Base-by-base conservation (phyloP, 2,113 vertebrate species). In the Clarias macrocephalus region DNA sequence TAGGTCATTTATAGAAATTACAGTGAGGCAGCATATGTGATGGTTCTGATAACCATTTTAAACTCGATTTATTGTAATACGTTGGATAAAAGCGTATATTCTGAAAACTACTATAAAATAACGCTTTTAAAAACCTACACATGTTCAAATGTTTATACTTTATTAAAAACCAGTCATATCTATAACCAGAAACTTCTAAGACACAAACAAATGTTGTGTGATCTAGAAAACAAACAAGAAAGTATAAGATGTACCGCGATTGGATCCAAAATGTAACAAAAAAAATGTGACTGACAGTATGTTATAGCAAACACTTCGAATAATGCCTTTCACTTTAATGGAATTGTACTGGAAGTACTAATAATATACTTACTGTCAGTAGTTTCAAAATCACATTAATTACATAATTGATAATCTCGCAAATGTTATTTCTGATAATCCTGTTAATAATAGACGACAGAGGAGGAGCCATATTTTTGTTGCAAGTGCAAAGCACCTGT, bases 1-100 rank as follows among this genome's bases (percentile, higher is more conserved):
- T 90, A 68, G 91, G 85, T 59, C 60, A 57, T 42, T 89, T 56
- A 16, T 2, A 30, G 65, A 59, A 88, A 84, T 57, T 88, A 28
- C 87, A 90, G 8, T 25, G 8, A 48, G 52, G 15, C 65, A 37
- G 60, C 3, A 28, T 7, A 54, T 52, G 15, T 18, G 11, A 13
- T 16, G 66, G 33, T 54, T 18, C 18, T 70, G 42, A 68, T 21
- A 30, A 56, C 18, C n/a, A 56, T 56, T 21, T 80, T 80, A 10
- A 3, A 80, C 19, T 80, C 59, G 9, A 80, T 80, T 18, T 30
- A 57, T 21, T 80, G 16, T 60, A 19, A 57, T 57, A 57, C 28
- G n/a, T 57, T 15, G 7, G 9, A 28, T 57, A 80, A 60, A 60
- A 12, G 18, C 3, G 33, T 80, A 19, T 37, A 25, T 79, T 79